phyloP scores from a whole-genome alignment of 2,113 vertebrate species.

The Pyxicephalus adspersus region DNA sequence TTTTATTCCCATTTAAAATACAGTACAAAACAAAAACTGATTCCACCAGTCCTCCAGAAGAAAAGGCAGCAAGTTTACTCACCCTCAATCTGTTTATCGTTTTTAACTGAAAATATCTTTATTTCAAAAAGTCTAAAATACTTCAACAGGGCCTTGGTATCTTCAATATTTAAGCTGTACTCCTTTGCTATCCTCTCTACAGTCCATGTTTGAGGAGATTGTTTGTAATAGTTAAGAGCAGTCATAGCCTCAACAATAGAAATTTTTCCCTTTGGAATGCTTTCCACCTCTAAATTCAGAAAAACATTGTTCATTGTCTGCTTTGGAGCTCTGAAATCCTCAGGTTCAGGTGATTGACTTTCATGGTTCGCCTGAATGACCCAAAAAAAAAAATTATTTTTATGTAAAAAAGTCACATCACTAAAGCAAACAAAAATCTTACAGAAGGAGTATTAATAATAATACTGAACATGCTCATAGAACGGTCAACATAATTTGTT shows the following conservation, averaged over 20 bases:
- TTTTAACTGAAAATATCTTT: constrained; percentile 71
- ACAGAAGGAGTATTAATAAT: too few species aligned
- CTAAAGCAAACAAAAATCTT: too few species aligned
- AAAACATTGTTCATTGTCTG: constrained; percentile 63
- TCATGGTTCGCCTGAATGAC: constrained; percentile 55
- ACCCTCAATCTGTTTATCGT: constrained; percentile 70
- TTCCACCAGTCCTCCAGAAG: neutral
- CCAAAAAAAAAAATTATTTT: constrained; percentile 51
- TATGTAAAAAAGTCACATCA: too few species aligned
- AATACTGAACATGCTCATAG: too few species aligned
- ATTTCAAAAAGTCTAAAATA: constrained; percentile 87
- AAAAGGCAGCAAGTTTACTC: neutral
- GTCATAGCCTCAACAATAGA: constrained; percentile 82
- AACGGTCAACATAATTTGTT: too few species aligned
- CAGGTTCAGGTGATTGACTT: neutral
- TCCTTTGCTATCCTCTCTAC: constrained; percentile 84
- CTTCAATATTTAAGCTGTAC: constrained; percentile 82
- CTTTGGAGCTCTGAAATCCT: constrained; percentile 75
- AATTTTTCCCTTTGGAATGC: constrained; percentile 86
- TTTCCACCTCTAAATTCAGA: constrained; percentile 66
- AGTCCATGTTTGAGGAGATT: constrained; percentile 82
- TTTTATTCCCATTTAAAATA: neutral
- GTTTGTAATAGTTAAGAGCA: constrained; percentile 83
- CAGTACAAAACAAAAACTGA: neutral
- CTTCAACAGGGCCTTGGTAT: constrained; percentile 78